A percentile compares a stretch with the other conserved stretches of the same genome.
These are phyloP conservation scores for Astropecten irregularis DNA, from an alignment of 53 echinoderm and acorn worm genomes.

Conservation along the genomic window DNA sequence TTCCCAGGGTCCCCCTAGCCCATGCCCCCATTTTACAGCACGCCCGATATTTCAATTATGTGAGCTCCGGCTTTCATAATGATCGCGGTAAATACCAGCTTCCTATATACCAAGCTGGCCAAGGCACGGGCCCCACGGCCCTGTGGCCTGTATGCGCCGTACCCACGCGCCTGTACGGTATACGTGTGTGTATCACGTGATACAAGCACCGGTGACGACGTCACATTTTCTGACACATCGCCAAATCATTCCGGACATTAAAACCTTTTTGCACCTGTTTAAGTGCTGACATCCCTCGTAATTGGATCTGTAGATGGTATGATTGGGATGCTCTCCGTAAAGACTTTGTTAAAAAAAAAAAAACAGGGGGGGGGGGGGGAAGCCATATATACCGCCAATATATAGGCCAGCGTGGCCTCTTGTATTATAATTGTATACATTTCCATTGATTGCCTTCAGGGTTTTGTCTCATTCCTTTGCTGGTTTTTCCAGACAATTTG, in stretches of 20 bases:
- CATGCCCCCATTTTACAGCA: not conserved
- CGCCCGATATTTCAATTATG: slow-evolving; percentile 27
- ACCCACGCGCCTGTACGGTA: no score
- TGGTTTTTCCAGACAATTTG: no score
- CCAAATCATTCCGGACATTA: slow-evolving; percentile 50
- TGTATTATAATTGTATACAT: no score
- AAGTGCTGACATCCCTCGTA: slow-evolving; percentile 52
- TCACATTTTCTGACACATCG: slow-evolving; percentile 55
- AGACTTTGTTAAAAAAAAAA: no score
- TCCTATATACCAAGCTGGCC: no score
- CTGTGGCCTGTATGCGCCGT: no score
- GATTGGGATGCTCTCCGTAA: slow-evolving; percentile 41
- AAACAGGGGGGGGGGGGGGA: not conserved
- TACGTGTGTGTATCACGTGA: slow-evolving; percentile 12
- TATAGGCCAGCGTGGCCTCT: slow-evolving; percentile 16
- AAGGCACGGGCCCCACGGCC: no score
- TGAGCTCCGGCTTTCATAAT: slow-evolving; percentile 13
- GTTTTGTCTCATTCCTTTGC: no score
- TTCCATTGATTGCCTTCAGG: no score
- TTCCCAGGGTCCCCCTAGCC: not conserved
- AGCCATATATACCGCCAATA: no score
- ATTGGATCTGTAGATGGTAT: slow-evolving; percentile 57
- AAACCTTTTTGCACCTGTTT: slow-evolving; percentile 64
- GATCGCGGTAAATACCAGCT: slow-evolving; percentile 1
- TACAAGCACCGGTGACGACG: not conserved